phyloP scores from a whole-genome alignment of 2,797 vertebrate genomes.

The Alosa sapidissima region DNA sequence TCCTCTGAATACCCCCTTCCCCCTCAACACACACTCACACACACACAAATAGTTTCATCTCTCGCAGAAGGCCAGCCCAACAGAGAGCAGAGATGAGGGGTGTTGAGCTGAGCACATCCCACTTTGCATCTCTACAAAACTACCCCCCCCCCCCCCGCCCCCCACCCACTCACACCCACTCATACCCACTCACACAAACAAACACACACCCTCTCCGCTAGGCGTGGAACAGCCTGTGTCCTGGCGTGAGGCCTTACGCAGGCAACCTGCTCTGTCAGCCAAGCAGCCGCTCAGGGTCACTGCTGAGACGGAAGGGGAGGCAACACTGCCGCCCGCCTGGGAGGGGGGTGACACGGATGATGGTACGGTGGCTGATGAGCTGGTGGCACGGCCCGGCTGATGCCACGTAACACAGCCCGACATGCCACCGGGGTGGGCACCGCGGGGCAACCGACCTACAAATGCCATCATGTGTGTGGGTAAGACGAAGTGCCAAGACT shows the following conservation, averaged over 20 bases:
- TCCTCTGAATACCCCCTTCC: slow-evolving; percentile 29
- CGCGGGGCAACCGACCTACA: background rate
- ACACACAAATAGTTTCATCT: slow-evolving; percentile 19
- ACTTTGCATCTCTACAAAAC: background rate
- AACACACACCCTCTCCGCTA: background rate
- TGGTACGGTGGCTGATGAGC: background rate
- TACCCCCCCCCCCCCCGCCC: slow-evolving; percentile 14
- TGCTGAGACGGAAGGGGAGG: background rate
- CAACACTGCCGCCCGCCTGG: background rate
- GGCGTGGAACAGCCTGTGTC: slow-evolving; percentile 13
- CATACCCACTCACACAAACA: background rate
- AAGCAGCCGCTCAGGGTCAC: background rate
- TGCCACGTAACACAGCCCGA: background rate
- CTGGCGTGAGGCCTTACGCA: slow-evolving; percentile 1
- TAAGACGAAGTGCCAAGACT: background rate
- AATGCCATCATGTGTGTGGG: background rate
- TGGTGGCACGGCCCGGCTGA: background rate
- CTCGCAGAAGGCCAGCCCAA: too few species aligned
- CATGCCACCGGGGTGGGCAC: background rate
- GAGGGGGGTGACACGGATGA: background rate
- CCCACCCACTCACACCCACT: background rate
- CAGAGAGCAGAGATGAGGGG: too few species aligned
- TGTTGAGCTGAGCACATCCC: too few species aligned
- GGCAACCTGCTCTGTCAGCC: background rate
- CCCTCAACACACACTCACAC: slow-evolving; percentile 33